Base-by-base conservation (phyloP, 2,888 invertebrate species). In the Hedya salicella region DNA sequence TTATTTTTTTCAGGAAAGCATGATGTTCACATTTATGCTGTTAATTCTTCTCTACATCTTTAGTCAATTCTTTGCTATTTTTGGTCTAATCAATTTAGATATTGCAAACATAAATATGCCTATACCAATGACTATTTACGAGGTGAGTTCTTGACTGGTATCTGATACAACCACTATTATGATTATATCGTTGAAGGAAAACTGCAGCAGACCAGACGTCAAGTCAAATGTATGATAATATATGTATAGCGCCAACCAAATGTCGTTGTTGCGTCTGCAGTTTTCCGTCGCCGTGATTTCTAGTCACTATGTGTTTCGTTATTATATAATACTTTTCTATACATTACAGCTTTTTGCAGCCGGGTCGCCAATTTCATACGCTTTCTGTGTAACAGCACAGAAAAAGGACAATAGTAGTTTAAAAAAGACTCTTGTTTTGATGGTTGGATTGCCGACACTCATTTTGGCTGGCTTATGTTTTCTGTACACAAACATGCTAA, bases 21-120 rank as follows among this genome's bases (percentile, higher is more conserved):
- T 91, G 78, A 91, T 90, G 89, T 92, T 92, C 53, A 91, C 91
- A 14, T 89, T 87, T 68, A 81, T 92, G 79, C 79, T 92, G 17
- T 71, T 92, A 50, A 78, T 89, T 50, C 75, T 92, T 14, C 77
- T 92, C 40, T 92, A 91, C 71, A 83, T 89, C 78, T 92, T 91
- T 71, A 92, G 90, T 69, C 91, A 91, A 75, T 90, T 89, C 73
- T 91, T 92, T 65, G 87, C 91, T 32, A 91, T 92, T 68, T 87
- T 91, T 67, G 91, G 92, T 39, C 79, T 91, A 32, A 89, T 91
- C 44, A 90, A 91, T 76, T 80, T 92, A 70, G 91, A 92, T 71
- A 88, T 91, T 42, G 82, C 89, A 9, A 90, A 87, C 69, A 90
- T 92, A 57, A 86, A 88, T 71, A 87, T 91, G 80, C 87, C 89